A percentile compares a stretch with the other conserved stretches of the same genome.
Conservation (phyloP, 2,113 vertebrate genomes). For the Aptenodytes forsteri region DNA sequence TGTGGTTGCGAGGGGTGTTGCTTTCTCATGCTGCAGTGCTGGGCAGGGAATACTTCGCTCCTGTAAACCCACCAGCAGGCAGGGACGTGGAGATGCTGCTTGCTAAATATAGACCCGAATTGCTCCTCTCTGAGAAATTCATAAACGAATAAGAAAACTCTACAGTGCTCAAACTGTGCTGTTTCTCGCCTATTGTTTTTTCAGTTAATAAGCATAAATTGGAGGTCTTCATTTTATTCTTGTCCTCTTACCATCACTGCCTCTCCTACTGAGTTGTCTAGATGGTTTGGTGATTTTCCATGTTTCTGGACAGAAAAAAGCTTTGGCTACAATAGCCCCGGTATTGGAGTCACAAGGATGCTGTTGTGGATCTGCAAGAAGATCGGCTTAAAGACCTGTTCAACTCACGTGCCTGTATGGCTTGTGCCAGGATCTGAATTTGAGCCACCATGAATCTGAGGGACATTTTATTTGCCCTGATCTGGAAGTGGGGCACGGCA, state of each 20-base stretch:
- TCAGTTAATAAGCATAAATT: neutral
- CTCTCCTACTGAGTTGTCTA: neutral
- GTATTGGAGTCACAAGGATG: neutral
- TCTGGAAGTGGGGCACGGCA: no score
- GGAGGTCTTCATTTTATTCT: neutral
- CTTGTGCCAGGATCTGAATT: no score
- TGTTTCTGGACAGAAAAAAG: neutral
- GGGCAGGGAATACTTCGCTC: neutral
- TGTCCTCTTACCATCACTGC: neutral
- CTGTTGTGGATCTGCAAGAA: neutral
- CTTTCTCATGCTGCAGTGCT: neutral
- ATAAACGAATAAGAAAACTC: accelerated
- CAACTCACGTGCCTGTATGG: accelerated
- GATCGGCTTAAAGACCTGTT: neutral
- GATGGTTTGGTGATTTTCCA: neutral
- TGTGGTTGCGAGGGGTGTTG: neutral
- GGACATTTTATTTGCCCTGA: neutral
- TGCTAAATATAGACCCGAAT: neutral
- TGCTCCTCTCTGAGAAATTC: neutral
- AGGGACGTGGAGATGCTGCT: neutral
- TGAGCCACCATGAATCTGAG: neutral
- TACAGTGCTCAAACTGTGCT: neutral
- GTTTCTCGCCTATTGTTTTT: neutral
- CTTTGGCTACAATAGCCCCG: neutral
- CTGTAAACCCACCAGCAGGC: neutral